phyloP scores from a whole-genome alignment of 1,140 invertebrate species.

The Ceratina calcarata region DNA sequence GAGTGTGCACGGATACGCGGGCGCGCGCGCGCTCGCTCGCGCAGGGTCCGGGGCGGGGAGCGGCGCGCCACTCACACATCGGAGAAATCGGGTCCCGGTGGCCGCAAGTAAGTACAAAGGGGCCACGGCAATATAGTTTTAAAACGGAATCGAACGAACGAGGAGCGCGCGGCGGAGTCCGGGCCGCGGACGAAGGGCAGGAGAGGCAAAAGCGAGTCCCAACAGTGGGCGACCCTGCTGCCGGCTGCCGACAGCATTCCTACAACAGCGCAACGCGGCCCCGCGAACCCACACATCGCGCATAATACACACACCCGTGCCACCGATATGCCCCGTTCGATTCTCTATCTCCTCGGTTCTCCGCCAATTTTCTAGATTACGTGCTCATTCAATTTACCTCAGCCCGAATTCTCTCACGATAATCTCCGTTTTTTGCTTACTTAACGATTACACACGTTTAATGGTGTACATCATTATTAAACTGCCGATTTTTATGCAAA shows the following conservation, averaged over 20 bases:
- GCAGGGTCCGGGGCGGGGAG: background rate
- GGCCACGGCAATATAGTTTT: constrained; percentile 68
- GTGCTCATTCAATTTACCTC: too few relatives aligned
- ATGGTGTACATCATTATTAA: too few relatives aligned
- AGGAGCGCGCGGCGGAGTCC: constrained; percentile 36
- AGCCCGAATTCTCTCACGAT: too few relatives aligned
- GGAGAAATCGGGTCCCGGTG: constrained; percentile 46
- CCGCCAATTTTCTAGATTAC: too few relatives aligned
- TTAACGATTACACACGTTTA: too few relatives aligned
- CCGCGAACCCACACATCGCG: constrained; percentile 63
- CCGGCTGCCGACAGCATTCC: constrained; percentile 74
- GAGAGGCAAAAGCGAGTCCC: constrained; percentile 68
- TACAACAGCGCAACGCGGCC: constrained; percentile 68
- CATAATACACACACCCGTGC: constrained; percentile 53
- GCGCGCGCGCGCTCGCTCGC: background rate
- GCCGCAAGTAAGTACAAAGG: constrained; percentile 52
- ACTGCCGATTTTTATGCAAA: too few relatives aligned
- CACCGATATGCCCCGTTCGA: constrained; percentile 1
- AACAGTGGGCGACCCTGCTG: constrained; percentile 73
- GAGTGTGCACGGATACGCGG: constrained; percentile 14
- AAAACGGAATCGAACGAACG: constrained; percentile 67
- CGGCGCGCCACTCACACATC: background rate
- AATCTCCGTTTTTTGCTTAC: too few relatives aligned
- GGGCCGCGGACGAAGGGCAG: constrained; percentile 49
- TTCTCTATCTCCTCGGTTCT: too few relatives aligned